Conservation (phyloP, 1,140 invertebrate genomes). For the Monochamus saltuarius region DNA sequence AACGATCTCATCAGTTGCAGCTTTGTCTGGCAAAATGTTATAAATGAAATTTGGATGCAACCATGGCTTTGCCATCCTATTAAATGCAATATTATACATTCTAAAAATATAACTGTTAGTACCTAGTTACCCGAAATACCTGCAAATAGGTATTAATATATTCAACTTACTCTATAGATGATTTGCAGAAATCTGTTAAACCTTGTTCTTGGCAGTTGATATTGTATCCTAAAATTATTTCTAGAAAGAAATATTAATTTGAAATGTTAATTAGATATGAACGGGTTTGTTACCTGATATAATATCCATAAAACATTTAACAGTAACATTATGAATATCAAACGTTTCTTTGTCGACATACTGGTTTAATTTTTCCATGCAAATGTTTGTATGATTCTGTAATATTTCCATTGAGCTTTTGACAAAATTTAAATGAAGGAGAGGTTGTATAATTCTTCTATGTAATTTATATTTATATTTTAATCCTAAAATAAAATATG, state of each 20-base stretch:
- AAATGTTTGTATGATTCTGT: constrained; percentile 21
- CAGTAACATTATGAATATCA: constrained; percentile 16
- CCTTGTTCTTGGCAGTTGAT: constrained; percentile 18
- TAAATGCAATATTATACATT: constrained; percentile 19
- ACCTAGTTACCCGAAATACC: too few species aligned
- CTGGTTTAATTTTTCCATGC: constrained; percentile 23
- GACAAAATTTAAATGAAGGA: constrained; percentile 25
- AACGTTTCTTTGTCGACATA: constrained; percentile 16
- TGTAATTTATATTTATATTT: constrained; percentile 27
- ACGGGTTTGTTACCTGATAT: constrained; percentile 19
- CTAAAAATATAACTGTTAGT: constrained; percentile 14
- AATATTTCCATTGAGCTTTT: constrained; percentile 8
- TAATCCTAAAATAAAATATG: constrained; percentile 8
- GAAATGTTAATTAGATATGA: neutral
- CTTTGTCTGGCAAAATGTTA: constrained; percentile 23
- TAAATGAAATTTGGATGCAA: constrained; percentile 26
- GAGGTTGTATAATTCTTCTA: constrained; percentile 23
- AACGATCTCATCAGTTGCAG: constrained; percentile 11
- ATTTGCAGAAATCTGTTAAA: constrained; percentile 1
- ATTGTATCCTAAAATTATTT: constrained; percentile 20
- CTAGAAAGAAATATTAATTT: constrained; percentile 12
- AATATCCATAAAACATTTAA: constrained; percentile 25
- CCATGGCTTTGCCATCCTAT: constrained; percentile 26
- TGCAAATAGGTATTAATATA: too few species aligned
- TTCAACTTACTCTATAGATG: constrained; percentile 14